Percentiles rank a stretch among this genome's conserved stretches.
phyloP scores from a whole-genome alignment of 2,888 invertebrate species.

The Oscheius sp. region DNA sequence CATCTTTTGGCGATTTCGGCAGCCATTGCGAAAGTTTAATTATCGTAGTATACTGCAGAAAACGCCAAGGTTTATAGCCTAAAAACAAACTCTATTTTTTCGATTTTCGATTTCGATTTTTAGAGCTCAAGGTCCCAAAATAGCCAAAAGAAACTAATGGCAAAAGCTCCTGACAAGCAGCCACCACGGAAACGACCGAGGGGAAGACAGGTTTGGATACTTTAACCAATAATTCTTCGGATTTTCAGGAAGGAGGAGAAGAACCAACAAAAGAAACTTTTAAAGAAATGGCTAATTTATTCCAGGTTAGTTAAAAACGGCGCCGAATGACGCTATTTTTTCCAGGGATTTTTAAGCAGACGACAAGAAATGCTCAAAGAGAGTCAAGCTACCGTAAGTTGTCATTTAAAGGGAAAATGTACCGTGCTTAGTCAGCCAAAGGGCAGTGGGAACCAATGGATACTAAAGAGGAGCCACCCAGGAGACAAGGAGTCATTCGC shows the following conservation, averaged over 20 bases:
- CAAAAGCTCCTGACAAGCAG: background rate
- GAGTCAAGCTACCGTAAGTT: background rate
- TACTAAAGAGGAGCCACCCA: background rate
- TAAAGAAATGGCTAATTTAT: conserved; percentile 44
- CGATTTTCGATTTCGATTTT: background rate
- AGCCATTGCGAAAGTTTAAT: too few relatives aligned
- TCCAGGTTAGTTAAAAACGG: conserved; percentile 36
- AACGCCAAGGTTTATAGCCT: too few relatives aligned
- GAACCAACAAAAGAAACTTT: conserved; percentile 41
- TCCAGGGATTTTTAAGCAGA: conserved; percentile 2
- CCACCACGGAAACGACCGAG: background rate
- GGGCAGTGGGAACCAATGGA: conserved; percentile 35
- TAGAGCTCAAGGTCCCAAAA: background rate
- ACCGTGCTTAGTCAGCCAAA: conserved; percentile 18
- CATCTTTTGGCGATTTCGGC: too few relatives aligned
- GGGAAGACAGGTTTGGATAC: background rate
- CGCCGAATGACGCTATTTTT: background rate
- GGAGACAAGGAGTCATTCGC: background rate
- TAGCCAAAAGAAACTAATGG: background rate
- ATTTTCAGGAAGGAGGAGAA: background rate
- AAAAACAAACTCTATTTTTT: too few relatives aligned
- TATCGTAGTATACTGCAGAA: too few relatives aligned
- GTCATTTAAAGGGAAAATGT: background rate
- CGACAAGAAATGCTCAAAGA: conserved; percentile 6
- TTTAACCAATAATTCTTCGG: background rate